Evolutionary conservation across 2,113 vertebrate species (phyloP).

Genomic region (Macquaria ambigua): DNA sequence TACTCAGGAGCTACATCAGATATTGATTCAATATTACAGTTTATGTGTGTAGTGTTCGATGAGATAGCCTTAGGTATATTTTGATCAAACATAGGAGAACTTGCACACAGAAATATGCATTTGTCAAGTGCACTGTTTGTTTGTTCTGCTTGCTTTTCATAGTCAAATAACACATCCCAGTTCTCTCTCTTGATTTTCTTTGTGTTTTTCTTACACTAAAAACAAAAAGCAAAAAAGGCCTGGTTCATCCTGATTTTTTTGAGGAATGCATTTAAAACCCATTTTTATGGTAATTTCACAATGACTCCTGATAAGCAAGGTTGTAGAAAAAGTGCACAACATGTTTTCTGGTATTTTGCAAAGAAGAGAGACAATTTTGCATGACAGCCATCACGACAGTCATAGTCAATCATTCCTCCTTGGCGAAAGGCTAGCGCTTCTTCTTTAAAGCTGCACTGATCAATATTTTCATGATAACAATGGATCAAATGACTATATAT

Average conservation of each 20-base stretch:
- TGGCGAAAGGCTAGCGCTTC: background rate
- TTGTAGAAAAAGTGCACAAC: background rate
- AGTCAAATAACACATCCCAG: background rate
- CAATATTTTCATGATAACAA: background rate
- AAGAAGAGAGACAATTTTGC: background rate
- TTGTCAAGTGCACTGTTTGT: background rate
- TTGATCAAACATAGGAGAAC: slow-evolving; percentile 14
- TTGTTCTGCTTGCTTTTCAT: slow-evolving; percentile 5
- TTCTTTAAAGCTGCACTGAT: background rate
- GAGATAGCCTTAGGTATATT: slow-evolving; percentile 7
- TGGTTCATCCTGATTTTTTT: background rate
- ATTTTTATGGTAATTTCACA: background rate
- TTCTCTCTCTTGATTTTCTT: background rate
- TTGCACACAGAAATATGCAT: background rate
- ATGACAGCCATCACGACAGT: background rate
- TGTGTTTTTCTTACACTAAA: background rate
- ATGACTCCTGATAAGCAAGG: background rate
- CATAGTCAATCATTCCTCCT: background rate
- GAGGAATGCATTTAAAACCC: background rate
- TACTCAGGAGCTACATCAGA: background rate
- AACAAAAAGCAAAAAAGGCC: background rate
- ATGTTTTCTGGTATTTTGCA: background rate
- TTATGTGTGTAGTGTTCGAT: slow-evolving; percentile 10
- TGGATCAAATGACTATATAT: background rate
- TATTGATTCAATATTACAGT: slow-evolving; percentile 39